Evolutionary conservation across 1,140 invertebrate species (phyloP).

Genomic region (Bombus waltoni): DNA sequence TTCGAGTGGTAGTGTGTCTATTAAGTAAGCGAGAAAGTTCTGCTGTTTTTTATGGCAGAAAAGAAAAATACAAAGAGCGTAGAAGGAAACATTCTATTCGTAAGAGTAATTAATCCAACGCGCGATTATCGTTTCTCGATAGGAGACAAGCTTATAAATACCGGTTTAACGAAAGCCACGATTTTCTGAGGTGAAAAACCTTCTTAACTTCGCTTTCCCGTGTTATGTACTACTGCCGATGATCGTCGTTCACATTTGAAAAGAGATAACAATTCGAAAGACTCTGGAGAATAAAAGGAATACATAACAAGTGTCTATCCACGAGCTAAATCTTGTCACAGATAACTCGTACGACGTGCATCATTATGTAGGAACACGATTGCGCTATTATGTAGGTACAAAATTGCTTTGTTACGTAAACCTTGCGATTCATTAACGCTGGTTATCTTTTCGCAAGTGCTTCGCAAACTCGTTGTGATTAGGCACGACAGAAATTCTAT

Average conservation of each 20-base stretch:
- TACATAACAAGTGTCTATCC: background rate
- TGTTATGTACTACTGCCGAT: background rate
- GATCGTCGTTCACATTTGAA: background rate
- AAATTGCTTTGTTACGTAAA: too few species aligned
- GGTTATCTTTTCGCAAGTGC: too few species aligned
- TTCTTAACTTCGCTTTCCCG: background rate
- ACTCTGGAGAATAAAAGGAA: background rate
- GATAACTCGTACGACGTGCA: background rate
- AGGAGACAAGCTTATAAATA: background rate
- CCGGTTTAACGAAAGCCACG: background rate
- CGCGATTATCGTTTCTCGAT: background rate
- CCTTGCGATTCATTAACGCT: too few species aligned
- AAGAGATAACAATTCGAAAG: background rate
- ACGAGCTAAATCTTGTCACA: background rate
- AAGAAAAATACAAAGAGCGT: background rate
- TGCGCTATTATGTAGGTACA: too few species aligned
- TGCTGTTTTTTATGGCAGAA: background rate
- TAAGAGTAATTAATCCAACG: background rate
- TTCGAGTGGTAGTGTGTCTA: too few species aligned
- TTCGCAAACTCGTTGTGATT: background rate
- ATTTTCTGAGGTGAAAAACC: background rate
- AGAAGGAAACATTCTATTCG: background rate
- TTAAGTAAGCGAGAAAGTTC: background rate
- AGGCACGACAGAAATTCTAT: background rate
- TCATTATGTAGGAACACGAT: background rate